Conservation (phyloP, 2,113 vertebrate genomes). For the Nothocercus julius region DNA sequence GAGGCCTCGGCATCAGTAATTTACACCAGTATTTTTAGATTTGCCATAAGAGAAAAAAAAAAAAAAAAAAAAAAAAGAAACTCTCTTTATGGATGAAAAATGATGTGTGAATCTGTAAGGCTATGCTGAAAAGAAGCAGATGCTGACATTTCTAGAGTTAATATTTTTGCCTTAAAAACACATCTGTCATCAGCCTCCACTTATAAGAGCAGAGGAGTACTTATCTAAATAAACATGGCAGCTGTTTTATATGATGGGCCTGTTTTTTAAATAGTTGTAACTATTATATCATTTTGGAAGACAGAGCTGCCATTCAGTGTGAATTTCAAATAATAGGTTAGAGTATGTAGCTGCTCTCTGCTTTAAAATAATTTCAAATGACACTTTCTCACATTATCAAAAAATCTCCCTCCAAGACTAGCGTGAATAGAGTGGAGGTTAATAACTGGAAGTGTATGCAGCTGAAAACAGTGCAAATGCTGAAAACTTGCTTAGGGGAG, state of each 20-base stretch:
- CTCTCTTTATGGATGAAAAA: conserved; percentile 62
- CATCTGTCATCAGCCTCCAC: conserved; percentile 75
- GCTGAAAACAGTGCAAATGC: conserved; percentile 13
- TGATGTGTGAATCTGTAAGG: conserved; percentile 68
- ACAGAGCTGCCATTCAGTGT: not conserved
- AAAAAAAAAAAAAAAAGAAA: conserved; percentile 26
- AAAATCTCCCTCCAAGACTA: conserved; percentile 11
- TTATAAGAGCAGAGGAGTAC: conserved; percentile 62
- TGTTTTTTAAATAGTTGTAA: conserved; percentile 42
- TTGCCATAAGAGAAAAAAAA: conserved; percentile 30
- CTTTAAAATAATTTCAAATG: conserved; percentile 46
- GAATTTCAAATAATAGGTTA: not conserved
- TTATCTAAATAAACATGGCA: conserved; percentile 80
- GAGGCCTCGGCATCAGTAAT: conserved; percentile 58
- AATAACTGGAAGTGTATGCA: not conserved
- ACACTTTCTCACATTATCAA: conserved; percentile 33
- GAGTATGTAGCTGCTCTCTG: not conserved
- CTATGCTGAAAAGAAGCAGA: conserved; percentile 77
- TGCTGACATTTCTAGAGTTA: conserved; percentile 73
- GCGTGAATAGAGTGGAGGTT: not conserved
- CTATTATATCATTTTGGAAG: conserved; percentile 31
- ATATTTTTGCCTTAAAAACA: conserved; percentile 74
- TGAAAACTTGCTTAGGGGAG: conserved; percentile 21
- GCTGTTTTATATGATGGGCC: conserved; percentile 52
- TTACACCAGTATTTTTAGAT: conserved; percentile 69